Evolutionary conservation across 2,113 vertebrate genomes (phyloP).

Genomic region (Macquaria australasica): DNA sequence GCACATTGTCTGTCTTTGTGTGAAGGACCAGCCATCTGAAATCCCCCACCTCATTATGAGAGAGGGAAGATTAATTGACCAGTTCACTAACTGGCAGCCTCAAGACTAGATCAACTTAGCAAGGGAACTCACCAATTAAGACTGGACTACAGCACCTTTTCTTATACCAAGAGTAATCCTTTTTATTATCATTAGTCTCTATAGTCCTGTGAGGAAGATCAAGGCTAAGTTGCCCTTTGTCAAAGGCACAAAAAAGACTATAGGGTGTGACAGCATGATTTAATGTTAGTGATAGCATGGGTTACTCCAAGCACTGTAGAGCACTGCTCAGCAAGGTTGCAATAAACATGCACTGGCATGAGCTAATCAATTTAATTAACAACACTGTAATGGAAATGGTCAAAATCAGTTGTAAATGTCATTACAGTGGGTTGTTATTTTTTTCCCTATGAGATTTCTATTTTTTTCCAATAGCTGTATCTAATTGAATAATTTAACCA

Average conservation of each 20-base stretch:
- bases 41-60: slow-evolving; percentile 87
- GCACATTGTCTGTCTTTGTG: slow-evolving; percentile 82
- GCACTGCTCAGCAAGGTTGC: slow-evolving; percentile 28
- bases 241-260: slow-evolving; percentile 65
- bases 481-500: slow-evolving; percentile 45
- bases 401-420: slow-evolving; percentile 43
- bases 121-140: slow-evolving; percentile 84
- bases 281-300: slow-evolving; percentile 48
- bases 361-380: slow-evolving; percentile 46
- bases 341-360: slow-evolving; percentile 41
- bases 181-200: slow-evolving; percentile 80
- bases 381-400: slow-evolving; percentile 13
- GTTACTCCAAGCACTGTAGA: slow-evolving; percentile 22
- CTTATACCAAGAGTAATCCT: slow-evolving; percentile 78
- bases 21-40: slow-evolving; percentile 79
- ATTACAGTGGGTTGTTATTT: slow-evolving; percentile 11
- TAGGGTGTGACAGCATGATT: slow-evolving; percentile 60
- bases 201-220: slow-evolving; percentile 72
- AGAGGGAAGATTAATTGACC: slow-evolving; percentile 88
- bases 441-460: background rate
- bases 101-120: slow-evolving; percentile 85
- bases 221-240: slow-evolving; percentile 73
- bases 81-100: slow-evolving; percentile 85
- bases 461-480: slow-evolving; percentile 27
- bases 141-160: slow-evolving; percentile 80